phyloP scores from a whole-genome alignment of 2,797 vertebrate species.

The Manis javanica region DNA sequence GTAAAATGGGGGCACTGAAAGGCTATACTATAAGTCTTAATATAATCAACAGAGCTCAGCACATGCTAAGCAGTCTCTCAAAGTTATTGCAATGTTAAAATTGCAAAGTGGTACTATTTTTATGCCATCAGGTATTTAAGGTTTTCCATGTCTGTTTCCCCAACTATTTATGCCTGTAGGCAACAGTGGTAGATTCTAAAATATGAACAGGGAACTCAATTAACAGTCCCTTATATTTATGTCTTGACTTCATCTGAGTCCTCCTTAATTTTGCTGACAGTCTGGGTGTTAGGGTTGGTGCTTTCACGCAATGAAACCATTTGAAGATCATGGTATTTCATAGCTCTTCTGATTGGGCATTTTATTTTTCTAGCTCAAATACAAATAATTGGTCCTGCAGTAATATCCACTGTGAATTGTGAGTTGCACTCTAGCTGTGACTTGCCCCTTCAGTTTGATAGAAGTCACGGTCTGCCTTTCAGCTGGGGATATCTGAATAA shows the following conservation, averaged over 20 bases:
- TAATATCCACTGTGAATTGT: not conserved
- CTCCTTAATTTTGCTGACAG: not conserved
- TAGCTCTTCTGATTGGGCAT: not conserved
- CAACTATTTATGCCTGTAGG: not conserved
- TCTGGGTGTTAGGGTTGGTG: not conserved
- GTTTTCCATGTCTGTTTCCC: not conserved
- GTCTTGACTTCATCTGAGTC: not conserved
- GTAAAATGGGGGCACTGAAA: not conserved
- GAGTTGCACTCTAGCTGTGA: not conserved
- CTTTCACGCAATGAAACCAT: not conserved
- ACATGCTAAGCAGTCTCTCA: not conserved
- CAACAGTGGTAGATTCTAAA: not conserved
- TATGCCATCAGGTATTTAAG: not conserved
- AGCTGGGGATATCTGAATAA: not conserved
- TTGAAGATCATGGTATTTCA: not conserved
- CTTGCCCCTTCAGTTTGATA: not conserved
- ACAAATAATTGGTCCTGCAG: not conserved
- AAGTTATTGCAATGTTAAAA: not conserved
- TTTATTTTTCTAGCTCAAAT: not conserved
- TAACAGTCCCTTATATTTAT: not conserved
- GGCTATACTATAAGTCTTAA: not conserved
- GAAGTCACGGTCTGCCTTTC: not conserved
- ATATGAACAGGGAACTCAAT: not conserved
- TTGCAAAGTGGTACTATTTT: not conserved
- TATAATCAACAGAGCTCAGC: not conserved